These are phyloP conservation scores for Zeus faber DNA, from an alignment of 2,113 vertebrate species.

Conservation along the genomic window DNA sequence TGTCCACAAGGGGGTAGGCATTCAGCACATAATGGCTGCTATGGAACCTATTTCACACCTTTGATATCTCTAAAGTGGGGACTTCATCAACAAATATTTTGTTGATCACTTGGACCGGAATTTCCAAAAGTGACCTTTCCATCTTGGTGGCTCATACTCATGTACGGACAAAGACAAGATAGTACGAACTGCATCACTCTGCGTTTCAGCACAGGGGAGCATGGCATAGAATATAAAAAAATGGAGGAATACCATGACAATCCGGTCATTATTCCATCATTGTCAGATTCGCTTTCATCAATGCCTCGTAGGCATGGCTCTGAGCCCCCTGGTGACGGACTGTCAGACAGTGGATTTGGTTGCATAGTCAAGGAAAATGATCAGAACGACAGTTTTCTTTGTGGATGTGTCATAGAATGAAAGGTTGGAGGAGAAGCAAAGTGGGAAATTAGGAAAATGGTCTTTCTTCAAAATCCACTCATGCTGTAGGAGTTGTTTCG, in stretches of 20 bases:
- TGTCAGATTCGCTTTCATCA: conserved; percentile 17
- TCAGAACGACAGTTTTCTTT: not conserved
- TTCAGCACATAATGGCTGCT: conserved; percentile 42
- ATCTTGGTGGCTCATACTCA: too few species aligned
- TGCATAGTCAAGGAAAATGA: conserved; percentile 11
- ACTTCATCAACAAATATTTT: too few species aligned
- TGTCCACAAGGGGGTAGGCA: conserved; percentile 72
- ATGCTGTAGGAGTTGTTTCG: too few species aligned
- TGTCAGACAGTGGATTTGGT: conserved; percentile 3
- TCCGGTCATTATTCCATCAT: conserved; percentile 38
- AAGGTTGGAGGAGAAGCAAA: not conserved
- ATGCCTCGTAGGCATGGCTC: conserved; percentile 19
- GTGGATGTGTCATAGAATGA: conserved; percentile 7
- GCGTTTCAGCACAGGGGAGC: too few species aligned
- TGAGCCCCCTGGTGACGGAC: conserved; percentile 7
- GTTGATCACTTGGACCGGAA: too few species aligned
- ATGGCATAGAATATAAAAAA: too few species aligned
- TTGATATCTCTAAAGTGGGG: too few species aligned
- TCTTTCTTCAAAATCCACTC: too few species aligned
- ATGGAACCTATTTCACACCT: not conserved
- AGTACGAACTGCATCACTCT: too few species aligned
- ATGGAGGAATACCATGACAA: not conserved
- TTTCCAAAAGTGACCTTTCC: too few species aligned
- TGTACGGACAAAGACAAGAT: too few species aligned
- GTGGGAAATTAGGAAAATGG: too few species aligned